Evolutionary conservation across 1,140 invertebrate species (phyloP).

Genomic region (Melanaphis sacchari): DNA sequence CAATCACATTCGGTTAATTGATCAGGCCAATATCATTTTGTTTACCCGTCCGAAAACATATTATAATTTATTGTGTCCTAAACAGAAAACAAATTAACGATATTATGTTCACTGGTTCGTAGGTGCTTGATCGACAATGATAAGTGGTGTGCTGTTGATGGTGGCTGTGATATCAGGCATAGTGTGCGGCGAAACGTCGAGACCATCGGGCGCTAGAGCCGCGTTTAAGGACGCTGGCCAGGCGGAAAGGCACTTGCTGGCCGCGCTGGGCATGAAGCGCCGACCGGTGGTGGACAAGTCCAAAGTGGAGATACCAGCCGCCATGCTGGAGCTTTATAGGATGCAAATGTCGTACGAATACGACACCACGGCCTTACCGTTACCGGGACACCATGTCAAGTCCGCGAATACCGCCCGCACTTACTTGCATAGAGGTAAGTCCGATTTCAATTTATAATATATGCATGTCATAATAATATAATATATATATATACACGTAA

Average conservation of each 20-base stretch:
- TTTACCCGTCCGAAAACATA: not conserved
- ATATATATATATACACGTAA: no score
- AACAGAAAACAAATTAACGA: not conserved
- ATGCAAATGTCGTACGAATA: conserved; percentile 68
- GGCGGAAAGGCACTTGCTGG: conserved; percentile 75
- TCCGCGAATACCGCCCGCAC: conserved; percentile 86
- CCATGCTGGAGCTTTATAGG: conserved; percentile 79
- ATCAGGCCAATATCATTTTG: not conserved
- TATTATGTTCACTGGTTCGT: conserved; percentile 34
- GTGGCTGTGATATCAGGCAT: conserved; percentile 58
- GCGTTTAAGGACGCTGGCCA: conserved; percentile 61
- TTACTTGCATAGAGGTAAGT: conserved; percentile 81
- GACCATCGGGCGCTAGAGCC: conserved; percentile 58
- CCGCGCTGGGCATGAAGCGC: conserved; percentile 76
- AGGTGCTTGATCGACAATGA: conserved; percentile 68
- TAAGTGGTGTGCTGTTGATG: conserved; percentile 65
- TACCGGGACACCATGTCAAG: conserved; percentile 72
- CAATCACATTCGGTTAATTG: not conserved
- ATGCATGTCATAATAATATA: not conserved
- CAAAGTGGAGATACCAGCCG: conserved; percentile 74
- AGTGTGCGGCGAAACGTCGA: conserved; percentile 58
- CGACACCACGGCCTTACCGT: conserved; percentile 72
- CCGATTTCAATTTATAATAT: not conserved
- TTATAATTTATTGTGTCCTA: not conserved
- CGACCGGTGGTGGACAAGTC: conserved; percentile 67